Evolutionary conservation across 2,797 vertebrate species (phyloP).

Genomic region (Babyrousa celebensis): DNA sequence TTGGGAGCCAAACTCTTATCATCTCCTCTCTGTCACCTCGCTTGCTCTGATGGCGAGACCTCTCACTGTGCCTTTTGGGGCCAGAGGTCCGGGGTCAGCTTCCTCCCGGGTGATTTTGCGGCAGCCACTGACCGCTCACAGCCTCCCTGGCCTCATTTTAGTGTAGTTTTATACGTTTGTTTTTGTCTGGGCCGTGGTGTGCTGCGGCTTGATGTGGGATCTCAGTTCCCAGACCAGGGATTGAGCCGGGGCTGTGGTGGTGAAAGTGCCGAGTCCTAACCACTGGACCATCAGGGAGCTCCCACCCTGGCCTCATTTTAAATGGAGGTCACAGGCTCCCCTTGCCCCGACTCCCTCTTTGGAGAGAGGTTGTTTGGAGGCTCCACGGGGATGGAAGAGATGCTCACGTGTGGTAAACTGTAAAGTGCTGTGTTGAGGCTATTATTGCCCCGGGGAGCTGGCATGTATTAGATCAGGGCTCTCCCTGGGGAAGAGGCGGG

Average conservation of each 20-base stretch:
- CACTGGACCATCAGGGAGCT: no score
- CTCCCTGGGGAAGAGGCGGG: neutral
- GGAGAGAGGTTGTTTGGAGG: neutral
- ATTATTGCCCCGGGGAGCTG: fast-evolving
- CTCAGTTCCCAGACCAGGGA: no score
- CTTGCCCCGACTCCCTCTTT: fast-evolving
- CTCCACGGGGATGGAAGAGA: neutral
- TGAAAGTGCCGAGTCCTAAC: no score
- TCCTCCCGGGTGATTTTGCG: fast-evolving
- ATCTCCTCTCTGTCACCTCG: fast-evolving
- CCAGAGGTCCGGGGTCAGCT: neutral
- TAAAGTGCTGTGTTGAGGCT: fast-evolving
- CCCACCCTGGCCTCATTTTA: neutral
- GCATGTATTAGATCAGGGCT: neutral
- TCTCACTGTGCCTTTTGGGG: no score
- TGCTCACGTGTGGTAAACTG: neutral
- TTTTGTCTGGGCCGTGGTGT: no score
- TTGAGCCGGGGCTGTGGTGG: no score
- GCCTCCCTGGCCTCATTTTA: neutral
- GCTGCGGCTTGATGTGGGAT: no score
- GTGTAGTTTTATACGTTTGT: no score
- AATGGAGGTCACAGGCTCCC: neutral
- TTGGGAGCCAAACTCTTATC: fast-evolving
- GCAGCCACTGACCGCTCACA: neutral
- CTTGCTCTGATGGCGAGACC: neutral